phyloP scores from a whole-genome alignment of 2,113 vertebrate genomes.

The Rafetus swinhoei region DNA sequence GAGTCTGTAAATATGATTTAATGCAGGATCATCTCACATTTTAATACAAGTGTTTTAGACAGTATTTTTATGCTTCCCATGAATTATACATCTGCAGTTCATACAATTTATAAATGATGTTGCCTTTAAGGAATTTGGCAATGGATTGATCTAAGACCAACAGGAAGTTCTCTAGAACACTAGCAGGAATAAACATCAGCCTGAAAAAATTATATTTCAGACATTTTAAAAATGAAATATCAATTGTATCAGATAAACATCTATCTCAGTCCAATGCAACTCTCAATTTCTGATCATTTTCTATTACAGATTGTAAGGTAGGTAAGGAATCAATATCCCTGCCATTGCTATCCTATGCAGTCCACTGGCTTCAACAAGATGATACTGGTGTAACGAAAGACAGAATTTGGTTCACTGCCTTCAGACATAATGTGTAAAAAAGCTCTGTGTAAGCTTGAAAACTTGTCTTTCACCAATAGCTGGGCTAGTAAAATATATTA shows the following conservation, averaged over 20 bases:
- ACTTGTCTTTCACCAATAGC: neutral
- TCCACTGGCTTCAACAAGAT: conserved; percentile 15
- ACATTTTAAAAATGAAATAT: conserved; percentile 53
- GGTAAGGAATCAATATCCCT: neutral
- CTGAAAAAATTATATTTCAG: conserved; percentile 48
- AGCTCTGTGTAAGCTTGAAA: neutral
- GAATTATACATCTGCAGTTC: conserved; percentile 56
- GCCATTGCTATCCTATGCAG: neutral
- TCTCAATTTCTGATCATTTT: conserved; percentile 40
- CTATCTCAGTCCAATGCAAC: conserved; percentile 26
- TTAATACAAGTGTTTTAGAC: conserved; percentile 51
- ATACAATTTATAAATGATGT: conserved; percentile 50
- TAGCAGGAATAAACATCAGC: conserved; percentile 54
- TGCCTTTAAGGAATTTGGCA: conserved; percentile 63
- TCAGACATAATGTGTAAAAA: neutral
- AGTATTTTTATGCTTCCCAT: conserved; percentile 42
- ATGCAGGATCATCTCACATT: conserved; percentile 23
- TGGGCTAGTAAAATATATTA: neutral
- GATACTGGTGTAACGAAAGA: conserved; percentile 9
- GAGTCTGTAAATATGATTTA: conserved; percentile 47
- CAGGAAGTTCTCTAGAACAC: neutral
- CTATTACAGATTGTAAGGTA: conserved; percentile 31
- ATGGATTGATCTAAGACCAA: conserved; percentile 45
- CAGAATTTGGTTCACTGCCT: neutral
- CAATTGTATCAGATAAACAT: conserved; percentile 59